Evolutionary conservation across 2,797 vertebrate genomes (phyloP).

Genomic region (Mallotus villosus): DNA sequence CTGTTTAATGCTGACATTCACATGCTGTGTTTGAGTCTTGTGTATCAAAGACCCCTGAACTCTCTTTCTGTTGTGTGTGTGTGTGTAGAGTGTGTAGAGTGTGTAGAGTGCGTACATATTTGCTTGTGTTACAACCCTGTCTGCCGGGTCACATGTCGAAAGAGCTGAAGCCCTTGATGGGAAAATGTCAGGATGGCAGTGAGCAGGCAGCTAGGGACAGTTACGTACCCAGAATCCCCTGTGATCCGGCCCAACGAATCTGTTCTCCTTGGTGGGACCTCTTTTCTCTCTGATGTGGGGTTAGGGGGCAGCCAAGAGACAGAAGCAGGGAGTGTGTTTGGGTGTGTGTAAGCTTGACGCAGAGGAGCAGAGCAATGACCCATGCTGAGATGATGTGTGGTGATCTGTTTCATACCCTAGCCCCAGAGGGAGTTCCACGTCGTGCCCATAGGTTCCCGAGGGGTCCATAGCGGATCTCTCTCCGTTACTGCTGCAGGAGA

Average conservation of each 20-base stretch:
- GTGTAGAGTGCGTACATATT: background rate
- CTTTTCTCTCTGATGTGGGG: background rate
- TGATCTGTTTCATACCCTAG: slow-evolving; percentile 32
- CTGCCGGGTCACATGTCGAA: slow-evolving; percentile 22
- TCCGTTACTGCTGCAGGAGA: background rate
- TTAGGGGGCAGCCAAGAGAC: background rate
- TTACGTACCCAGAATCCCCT: slow-evolving; percentile 15
- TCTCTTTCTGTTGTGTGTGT: background rate
- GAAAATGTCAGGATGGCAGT: slow-evolving; percentile 37
- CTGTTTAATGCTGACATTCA: slow-evolving; percentile 38
- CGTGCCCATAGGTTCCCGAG: background rate
- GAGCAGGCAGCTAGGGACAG: slow-evolving; percentile 23
- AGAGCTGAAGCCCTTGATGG: slow-evolving; percentile 29
- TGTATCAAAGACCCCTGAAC: slow-evolving; percentile 22
- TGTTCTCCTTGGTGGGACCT: background rate
- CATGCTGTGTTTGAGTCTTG: slow-evolving; percentile 15
- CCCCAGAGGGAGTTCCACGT: background rate
- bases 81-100: background rate
- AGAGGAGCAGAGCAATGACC: slow-evolving; percentile 14
- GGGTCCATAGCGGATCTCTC: background rate
- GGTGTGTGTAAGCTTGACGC: background rate
- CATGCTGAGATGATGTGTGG: slow-evolving; percentile 24
- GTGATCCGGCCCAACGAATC: background rate
- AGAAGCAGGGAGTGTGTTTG: background rate
- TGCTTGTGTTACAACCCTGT: background rate